Conservation (phyloP, 2,113 vertebrate genomes). For the Furnarius figulus region DNA sequence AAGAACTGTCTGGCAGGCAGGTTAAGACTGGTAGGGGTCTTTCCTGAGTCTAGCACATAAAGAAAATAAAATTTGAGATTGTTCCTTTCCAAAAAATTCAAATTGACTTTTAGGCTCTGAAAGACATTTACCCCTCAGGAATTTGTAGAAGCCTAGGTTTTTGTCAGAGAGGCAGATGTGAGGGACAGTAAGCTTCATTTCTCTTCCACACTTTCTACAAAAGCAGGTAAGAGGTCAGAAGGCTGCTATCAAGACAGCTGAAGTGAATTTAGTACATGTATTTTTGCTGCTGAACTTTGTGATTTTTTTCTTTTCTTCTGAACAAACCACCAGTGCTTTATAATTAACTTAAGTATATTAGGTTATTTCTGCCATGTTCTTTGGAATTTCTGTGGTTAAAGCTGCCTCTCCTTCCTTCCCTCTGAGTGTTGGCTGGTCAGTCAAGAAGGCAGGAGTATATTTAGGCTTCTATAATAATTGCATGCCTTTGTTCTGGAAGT, state of each 20-base stretch:
- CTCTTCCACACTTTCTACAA: neutral
- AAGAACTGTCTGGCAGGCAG: neutral
- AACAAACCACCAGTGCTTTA: neutral
- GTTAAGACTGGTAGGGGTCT: neutral
- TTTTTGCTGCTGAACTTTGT: neutral
- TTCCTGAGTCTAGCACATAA: neutral
- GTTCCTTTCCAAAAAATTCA: neutral
- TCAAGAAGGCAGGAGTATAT: neutral
- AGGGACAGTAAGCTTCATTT: neutral
- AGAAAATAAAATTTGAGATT: neutral
- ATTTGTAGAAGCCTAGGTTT: neutral
- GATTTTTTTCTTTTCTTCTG: neutral
- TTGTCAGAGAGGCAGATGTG: neutral
- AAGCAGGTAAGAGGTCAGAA: neutral
- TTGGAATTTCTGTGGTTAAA: neutral
- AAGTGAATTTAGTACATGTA: neutral
- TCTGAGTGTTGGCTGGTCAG: neutral
- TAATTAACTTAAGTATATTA: neutral
- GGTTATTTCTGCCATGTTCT: neutral
- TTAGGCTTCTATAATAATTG: neutral
- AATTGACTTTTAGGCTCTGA: neutral
- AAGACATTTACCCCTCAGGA: neutral
- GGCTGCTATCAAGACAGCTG: neutral
- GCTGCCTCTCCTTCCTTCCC: neutral
- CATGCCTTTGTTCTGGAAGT: constrained; percentile 4